Conservation (phyloP, 23 tunicate species). For the Phallusia fumigata region DNA sequence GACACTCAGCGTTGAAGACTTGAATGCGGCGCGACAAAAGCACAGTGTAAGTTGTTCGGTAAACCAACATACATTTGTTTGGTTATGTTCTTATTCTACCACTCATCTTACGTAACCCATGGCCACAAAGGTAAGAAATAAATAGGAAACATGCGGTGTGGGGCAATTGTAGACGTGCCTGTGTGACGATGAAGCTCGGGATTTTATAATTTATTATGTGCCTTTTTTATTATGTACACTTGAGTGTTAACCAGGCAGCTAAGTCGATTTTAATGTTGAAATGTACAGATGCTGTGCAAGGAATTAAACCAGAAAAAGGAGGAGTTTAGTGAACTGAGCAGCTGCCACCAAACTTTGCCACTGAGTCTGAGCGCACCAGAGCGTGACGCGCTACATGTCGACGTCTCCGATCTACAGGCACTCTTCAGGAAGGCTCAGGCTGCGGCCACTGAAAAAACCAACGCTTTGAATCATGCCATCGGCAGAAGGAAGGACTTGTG, state of each 20-base stretch:
- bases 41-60: slow-evolving; percentile 68
- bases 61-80: no score
- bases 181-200: no score
- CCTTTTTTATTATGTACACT: no score
- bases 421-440: slow-evolving; percentile 49
- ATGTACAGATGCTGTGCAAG: slow-evolving; percentile 65
- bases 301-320: slow-evolving; percentile 77
- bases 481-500: slow-evolving; percentile 83
- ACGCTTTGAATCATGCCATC: slow-evolving; percentile 62
- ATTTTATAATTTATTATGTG: no score
- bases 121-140: not conserved
- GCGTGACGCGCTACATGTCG: slow-evolving; percentile 61
- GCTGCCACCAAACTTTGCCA: slow-evolving; percentile 77
- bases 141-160: no score
- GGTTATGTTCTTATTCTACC: not conserved
- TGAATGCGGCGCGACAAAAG: slow-evolving; percentile 51
- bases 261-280: no score
- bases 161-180: no score
- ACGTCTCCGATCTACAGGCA: slow-evolving; percentile 51
- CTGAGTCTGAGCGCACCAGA: slow-evolving; percentile 60
- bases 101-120: not conserved
- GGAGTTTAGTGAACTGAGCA: slow-evolving; percentile 64
- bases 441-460: slow-evolving; percentile 50
- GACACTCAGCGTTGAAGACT: slow-evolving; percentile 84
- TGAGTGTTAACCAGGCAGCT: no score